Evolutionary conservation across 53 echinoderm and acorn worm genomes (phyloP), one percentile per base, ranked within the genome.

Genomic region (Stichopus horrens): DNA sequence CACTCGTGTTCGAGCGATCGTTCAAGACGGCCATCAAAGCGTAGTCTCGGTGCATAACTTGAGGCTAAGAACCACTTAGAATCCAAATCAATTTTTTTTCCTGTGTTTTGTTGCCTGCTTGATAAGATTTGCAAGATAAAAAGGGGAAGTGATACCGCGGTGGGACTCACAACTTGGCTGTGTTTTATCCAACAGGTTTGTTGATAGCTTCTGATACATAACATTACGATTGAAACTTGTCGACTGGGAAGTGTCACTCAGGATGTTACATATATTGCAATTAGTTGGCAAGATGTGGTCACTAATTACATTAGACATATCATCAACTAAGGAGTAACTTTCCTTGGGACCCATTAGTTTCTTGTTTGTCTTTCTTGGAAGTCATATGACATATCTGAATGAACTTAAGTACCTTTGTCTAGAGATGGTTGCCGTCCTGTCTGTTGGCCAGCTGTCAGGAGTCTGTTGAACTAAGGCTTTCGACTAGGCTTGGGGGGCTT

Each of bases 21-120:
- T 18, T 71, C 71, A 71, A 71, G 71, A 7, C 14, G 71, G 71
- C 14, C 71, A 71, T 71, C 71, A 71, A 71, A 71, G n/a, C 19
- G n/a, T 71, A 71, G 71, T n/a, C 71, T 71, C 18, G 13, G 81
- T 57, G 22, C 58, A 81, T 81, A 81, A 57, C 81, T 81, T 57
- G 56, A 19, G 81, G 81, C 81, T 21, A 81, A 81, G 21, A 58
- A 81, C 56, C 23, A 81, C 81, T 81, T 58, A 21, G 20, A 55
- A 57, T 57, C 56, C 81, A 56, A 81, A 81, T 81, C 81, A 81
- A 81, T 81, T 81, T 81, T 79, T 79, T 56, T 56, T 53, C 51
- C 57, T 53, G 58, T 81, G 56, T 19, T 58, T 71, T 21, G 71
- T 71, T 20, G 71, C 19, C 71, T 71, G 71, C 19, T 71, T 59